phyloP scores from a whole-genome alignment of 2,888 invertebrate genomes.

The Chloroclysta siterata region DNA sequence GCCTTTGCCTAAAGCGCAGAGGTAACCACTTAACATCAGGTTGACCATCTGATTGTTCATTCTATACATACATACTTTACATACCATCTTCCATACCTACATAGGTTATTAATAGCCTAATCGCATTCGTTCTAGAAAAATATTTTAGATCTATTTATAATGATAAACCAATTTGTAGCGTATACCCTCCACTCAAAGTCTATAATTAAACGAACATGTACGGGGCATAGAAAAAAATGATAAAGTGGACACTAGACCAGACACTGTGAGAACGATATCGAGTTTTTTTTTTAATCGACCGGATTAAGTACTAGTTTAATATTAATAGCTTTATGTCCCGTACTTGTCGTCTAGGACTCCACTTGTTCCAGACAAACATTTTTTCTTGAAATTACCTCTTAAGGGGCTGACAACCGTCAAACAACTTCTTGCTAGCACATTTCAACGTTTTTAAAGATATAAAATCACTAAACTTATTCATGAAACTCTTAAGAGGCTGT shows the following conservation, averaged over 20 bases:
- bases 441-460: no score
- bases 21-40: no score
- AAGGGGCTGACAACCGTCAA: no score
- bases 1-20: no score
- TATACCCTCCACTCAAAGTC: not conserved
- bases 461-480: no score
- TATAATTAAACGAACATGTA: not conserved
- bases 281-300: constrained; percentile 26
- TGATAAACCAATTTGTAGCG: not conserved
- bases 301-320: constrained; percentile 26
- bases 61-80: not conserved
- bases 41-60: no score
- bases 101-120: not conserved
- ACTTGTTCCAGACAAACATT: not conserved
- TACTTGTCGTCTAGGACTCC: constrained; percentile 3
- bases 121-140: not conserved
- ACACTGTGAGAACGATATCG: constrained; percentile 47
- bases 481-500: no score
- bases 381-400: not conserved
- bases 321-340: constrained; percentile 27
- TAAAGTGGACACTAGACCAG: constrained; percentile 15
- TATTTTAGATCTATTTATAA: not conserved
- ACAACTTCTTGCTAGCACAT: no score
- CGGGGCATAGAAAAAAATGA: constrained; percentile 6
- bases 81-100: no score